Evolutionary conservation across 2,888 invertebrate species (phyloP).

Genomic region (Helleia helle): DNA sequence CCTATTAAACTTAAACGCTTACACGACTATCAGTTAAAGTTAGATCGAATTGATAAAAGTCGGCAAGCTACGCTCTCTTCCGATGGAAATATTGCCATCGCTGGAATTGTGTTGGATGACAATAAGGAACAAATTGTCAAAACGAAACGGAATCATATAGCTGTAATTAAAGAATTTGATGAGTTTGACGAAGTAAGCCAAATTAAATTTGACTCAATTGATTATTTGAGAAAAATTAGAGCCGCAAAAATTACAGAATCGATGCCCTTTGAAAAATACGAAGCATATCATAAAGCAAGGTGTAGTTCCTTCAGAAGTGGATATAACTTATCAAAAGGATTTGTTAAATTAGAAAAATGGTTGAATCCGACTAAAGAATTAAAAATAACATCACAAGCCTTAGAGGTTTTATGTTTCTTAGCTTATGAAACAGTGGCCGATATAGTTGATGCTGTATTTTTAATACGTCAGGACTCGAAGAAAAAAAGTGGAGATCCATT

Average conservation of each 20-base stretch:
- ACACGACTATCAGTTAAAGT: slow-evolving; percentile 80
- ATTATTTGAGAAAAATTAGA: slow-evolving; percentile 73
- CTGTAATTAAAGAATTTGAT: slow-evolving; percentile 69
- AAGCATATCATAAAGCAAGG: slow-evolving; percentile 86
- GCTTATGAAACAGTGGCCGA: slow-evolving; percentile 94
- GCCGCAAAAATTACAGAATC: slow-evolving; percentile 72
- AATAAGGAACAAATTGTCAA: slow-evolving; percentile 65
- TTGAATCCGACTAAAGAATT: slow-evolving; percentile 77
- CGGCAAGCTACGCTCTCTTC: slow-evolving; percentile 30
- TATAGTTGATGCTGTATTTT: slow-evolving; percentile 86
- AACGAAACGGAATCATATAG: slow-evolving; percentile 56
- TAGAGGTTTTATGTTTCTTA: slow-evolving; percentile 87
- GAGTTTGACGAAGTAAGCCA: slow-evolving; percentile 71
- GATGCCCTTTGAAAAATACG: slow-evolving; percentile 76
- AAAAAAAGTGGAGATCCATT: slow-evolving; percentile 80
- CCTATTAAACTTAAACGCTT: slow-evolving; percentile 83
- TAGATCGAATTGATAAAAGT: slow-evolving; percentile 60
- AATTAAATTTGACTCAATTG: slow-evolving; percentile 69
- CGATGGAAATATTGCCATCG: slow-evolving; percentile 35
- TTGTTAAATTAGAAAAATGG: slow-evolving; percentile 75
- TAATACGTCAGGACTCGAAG: slow-evolving; percentile 84
- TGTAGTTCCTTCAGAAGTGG: slow-evolving; percentile 79
- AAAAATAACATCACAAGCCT: slow-evolving; percentile 75
- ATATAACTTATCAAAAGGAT: slow-evolving; percentile 66
- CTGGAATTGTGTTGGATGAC: slow-evolving; percentile 56